Percentiles rank a stretch among this genome's conserved stretches.
Conservation (phyloP, 2,888 invertebrate genomes). For the Diabrotica balteata region DNA sequence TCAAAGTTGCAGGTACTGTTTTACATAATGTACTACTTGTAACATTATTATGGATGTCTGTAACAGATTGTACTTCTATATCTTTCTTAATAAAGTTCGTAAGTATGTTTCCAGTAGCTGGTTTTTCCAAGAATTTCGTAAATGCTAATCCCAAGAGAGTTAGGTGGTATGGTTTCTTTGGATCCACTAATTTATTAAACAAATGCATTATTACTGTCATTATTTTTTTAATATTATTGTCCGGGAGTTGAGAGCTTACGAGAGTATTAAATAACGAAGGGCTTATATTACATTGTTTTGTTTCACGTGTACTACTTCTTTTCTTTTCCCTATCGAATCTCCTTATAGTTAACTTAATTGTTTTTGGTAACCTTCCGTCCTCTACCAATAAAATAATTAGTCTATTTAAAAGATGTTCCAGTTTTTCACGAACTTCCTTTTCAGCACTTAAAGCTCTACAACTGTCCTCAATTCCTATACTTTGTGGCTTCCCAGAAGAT, state of each 20-base stretch:
- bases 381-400: conserved; percentile 75
- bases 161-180: conserved; percentile 78
- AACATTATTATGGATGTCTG: conserved; percentile 67
- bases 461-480: conserved; percentile 81
- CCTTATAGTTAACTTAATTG: conserved; percentile 76
- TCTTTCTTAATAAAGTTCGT: conserved; percentile 79
- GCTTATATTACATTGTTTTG: conserved; percentile 76
- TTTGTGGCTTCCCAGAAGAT: conserved; percentile 77
- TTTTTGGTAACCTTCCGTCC: conserved; percentile 80
- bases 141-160: conserved; percentile 82
- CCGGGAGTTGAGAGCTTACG: conserved; percentile 54
- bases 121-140: conserved; percentile 79
- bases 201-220: conserved; percentile 75
- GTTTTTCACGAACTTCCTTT: conserved; percentile 76
- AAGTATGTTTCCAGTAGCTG: conserved; percentile 68
- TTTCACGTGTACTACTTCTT: conserved; percentile 72
- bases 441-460: conserved; percentile 76
- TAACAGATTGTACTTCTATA: conserved; percentile 79
- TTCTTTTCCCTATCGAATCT: conserved; percentile 73
- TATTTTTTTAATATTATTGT: conserved; percentile 70
- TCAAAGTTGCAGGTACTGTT: conserved; percentile 52
- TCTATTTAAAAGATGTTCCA: conserved; percentile 72
- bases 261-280: conserved; percentile 67
- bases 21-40: conserved; percentile 22
- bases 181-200: conserved; percentile 76